Conservation (phyloP, 2,888 invertebrate genomes). For the Rotaria macrura region DNA sequence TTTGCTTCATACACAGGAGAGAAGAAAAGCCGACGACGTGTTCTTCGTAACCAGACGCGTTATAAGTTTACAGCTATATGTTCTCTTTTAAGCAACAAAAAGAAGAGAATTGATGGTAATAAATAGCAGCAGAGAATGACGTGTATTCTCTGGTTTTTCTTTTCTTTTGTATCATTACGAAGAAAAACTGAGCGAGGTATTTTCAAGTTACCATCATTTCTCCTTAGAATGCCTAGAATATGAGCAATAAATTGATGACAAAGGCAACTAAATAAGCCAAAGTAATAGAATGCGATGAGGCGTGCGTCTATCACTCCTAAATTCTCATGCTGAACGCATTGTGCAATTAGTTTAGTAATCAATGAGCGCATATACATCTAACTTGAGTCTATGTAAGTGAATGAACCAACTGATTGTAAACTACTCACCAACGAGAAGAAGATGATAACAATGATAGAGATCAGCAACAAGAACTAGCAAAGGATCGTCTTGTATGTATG, state of each 20-base stretch:
- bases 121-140: neutral
- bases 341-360: neutral
- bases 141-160: neutral
- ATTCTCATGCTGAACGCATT: neutral
- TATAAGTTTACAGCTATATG: neutral
- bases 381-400: neutral
- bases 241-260: neutral
- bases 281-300: neutral
- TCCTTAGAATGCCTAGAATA: neutral
- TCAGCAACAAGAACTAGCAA: neutral
- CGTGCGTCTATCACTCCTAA: neutral
- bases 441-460: neutral
- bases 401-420: neutral
- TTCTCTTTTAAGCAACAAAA: neutral
- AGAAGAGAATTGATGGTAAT: neutral
- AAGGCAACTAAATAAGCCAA: neutral
- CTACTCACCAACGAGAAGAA: neutral
- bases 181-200: neutral
- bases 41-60: neutral
- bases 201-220: too few species aligned
- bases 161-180: neutral
- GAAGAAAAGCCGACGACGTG: neutral
- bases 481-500: neutral
- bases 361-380: neutral
- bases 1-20: neutral